Conservation (phyloP, 2,797 vertebrate species). For the Crenichthys baileyi region DNA sequence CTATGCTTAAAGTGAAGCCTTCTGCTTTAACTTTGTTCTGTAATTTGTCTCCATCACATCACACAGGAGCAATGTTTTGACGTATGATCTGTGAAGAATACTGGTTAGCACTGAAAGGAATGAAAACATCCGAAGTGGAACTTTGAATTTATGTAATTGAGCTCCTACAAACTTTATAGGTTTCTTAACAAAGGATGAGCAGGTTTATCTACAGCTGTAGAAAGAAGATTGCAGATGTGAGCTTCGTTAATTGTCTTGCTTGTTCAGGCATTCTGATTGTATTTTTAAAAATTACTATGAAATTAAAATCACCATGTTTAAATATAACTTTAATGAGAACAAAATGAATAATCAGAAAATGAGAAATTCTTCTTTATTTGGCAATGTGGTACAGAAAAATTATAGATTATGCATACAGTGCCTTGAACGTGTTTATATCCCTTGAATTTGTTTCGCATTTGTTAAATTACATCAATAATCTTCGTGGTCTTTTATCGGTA, state of each 20-base stretch:
- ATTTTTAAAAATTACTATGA: not conserved
- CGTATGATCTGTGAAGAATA: slow-evolving; percentile 28
- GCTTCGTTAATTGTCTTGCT: slow-evolving; percentile 7
- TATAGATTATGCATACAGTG: not conserved
- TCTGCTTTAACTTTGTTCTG: slow-evolving; percentile 43
- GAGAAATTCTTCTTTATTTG: not conserved
- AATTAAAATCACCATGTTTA: not conserved
- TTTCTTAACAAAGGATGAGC: slow-evolving; percentile 33
- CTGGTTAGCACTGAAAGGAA: slow-evolving; percentile 35
- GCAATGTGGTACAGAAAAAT: not conserved
- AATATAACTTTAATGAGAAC: not conserved
- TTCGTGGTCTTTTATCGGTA: not conserved
- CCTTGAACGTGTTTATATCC: not conserved
- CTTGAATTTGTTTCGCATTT: not conserved
- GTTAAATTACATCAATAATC: not conserved
- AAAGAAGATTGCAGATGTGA: slow-evolving; percentile 23
- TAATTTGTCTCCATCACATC: slow-evolving; percentile 45
- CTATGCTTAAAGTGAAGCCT: slow-evolving; percentile 52
- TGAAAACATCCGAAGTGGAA: slow-evolving; percentile 22
- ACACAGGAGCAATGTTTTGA: slow-evolving; percentile 38
- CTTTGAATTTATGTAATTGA: slow-evolving; percentile 50
- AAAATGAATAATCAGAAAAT: not conserved
- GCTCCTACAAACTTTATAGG: slow-evolving; percentile 44
- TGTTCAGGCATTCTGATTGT: slow-evolving; percentile 11
- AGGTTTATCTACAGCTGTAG: slow-evolving; percentile 34